Percentiles rank a stretch among this genome's conserved stretches.
Evolutionary conservation across 2,113 vertebrate genomes (phyloP).

Genomic region (Furnarius figulus): DNA sequence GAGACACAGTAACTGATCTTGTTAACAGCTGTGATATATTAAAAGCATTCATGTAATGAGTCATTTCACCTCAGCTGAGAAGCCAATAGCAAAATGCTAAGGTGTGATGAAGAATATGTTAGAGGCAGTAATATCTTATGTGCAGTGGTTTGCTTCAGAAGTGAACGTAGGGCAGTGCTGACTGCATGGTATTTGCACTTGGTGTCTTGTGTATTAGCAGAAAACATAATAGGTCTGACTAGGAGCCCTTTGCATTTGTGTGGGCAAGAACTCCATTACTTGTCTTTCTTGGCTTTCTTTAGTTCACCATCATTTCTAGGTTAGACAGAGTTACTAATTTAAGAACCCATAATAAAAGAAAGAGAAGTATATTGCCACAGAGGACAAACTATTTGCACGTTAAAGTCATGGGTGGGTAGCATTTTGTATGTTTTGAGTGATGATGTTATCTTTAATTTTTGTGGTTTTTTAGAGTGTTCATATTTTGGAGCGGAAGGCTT

Average conservation of each 20-base stretch:
- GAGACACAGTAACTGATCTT: neutral
- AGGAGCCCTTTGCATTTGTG: neutral
- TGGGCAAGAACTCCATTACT: neutral
- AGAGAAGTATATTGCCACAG: neutral
- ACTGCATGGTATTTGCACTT: neutral
- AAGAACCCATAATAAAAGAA: neutral
- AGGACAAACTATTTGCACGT: neutral
- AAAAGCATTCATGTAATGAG: neutral
- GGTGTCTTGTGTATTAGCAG: neutral
- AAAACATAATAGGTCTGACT: neutral
- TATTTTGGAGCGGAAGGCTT: slow-evolving; percentile 76
- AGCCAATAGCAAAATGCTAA: neutral
- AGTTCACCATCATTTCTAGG: neutral
- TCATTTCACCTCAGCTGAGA: neutral
- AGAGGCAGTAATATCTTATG: neutral
- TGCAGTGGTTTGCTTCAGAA: neutral
- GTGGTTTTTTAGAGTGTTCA: slow-evolving; percentile 63
- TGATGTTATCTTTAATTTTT: neutral
- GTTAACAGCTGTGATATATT: neutral
- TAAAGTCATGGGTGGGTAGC: neutral
- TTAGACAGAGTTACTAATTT: neutral
- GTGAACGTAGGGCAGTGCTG: neutral
- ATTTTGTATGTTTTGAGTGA: neutral
- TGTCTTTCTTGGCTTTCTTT: neutral
- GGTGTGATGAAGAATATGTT: neutral